Evolutionary conservation across 2,113 vertebrate genomes (phyloP).

Genomic region (Lates calcarifer): DNA sequence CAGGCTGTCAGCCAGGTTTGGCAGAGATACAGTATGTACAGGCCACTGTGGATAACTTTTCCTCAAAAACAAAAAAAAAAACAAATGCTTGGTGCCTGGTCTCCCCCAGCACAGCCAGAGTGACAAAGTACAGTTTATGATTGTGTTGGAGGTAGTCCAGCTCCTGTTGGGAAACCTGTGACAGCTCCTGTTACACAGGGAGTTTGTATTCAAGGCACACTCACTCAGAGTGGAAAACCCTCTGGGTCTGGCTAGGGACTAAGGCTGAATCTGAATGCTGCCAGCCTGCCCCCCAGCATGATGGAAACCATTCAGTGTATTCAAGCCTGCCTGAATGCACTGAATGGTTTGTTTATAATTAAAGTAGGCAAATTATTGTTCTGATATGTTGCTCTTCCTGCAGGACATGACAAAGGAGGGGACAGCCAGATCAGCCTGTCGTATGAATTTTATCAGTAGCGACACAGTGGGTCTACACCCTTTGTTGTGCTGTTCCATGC

Average conservation of each 20-base stretch:
- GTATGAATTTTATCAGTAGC: neutral
- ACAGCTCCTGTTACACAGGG: neutral
- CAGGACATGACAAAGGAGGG: neutral
- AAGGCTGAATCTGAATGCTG: slow-evolving; percentile 4
- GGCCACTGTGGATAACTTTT: slow-evolving; percentile 2
- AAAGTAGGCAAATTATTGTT: slow-evolving; percentile 6
- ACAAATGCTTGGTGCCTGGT: no score
- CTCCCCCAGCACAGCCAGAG: neutral
- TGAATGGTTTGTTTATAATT: slow-evolving; percentile 12
- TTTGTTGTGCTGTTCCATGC: neutral
- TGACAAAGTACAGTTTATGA: slow-evolving; percentile 17
- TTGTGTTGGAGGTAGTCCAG: slow-evolving; percentile 22
- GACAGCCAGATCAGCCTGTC: neutral
- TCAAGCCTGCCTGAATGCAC: slow-evolving; percentile 3
- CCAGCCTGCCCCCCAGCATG: neutral
- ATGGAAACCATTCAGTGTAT: slow-evolving; percentile 12
- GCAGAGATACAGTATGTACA: slow-evolving; percentile 4
- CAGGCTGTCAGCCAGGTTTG: neutral
- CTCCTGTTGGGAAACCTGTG: slow-evolving; percentile 7
- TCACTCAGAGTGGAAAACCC: neutral
- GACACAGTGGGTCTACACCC: neutral
- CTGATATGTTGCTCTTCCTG: slow-evolving; percentile 6
- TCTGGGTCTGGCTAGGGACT: neutral
- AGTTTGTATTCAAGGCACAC: slow-evolving; percentile 16
- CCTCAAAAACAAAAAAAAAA: slow-evolving; percentile 3